A percentile compares a stretch with the other conserved stretches of the same genome.
Conservation (phyloP, 64 coral and sea anemone species). For the Pocillopora verrucosa region DNA sequence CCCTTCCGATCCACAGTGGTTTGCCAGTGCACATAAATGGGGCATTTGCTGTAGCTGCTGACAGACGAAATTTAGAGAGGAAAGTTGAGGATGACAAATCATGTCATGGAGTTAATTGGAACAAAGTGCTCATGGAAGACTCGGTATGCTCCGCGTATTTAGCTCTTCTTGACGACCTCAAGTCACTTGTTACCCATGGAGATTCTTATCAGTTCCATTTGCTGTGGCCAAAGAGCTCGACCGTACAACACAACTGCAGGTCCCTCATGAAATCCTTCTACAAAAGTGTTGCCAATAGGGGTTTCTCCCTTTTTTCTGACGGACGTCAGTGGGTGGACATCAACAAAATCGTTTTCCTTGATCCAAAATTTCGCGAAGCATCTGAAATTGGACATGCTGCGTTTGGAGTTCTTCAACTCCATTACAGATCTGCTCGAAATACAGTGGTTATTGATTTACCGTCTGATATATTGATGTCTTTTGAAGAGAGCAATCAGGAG, state of each 20-base stretch:
- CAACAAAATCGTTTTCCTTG: constrained; percentile 31
- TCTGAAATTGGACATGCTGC: constrained; percentile 54
- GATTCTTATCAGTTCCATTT: constrained; percentile 49
- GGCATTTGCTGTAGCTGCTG: constrained; percentile 56
- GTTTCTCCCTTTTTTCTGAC: constrained; percentile 51
- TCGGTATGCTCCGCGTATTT: constrained; percentile 59
- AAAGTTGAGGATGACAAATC: constrained; percentile 68
- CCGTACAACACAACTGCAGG: constrained; percentile 30
- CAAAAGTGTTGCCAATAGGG: not conserved
- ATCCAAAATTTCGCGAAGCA: constrained; percentile 41
- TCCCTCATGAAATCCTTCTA: constrained; percentile 61
- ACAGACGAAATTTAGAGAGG: constrained; percentile 56
- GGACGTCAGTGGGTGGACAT: constrained; percentile 47
- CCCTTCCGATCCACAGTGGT: constrained; percentile 68
- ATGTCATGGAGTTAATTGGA: constrained; percentile 71
- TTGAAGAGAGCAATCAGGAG: not conserved
- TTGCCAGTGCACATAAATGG: constrained; percentile 81
- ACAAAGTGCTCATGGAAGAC: constrained; percentile 72
- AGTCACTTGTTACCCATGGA: not conserved
- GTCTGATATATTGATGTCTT: constrained; percentile 40
- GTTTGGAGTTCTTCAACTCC: constrained; percentile 49
- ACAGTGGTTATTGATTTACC: constrained; percentile 63
- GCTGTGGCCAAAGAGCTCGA: constrained; percentile 63
- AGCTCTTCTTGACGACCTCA: constrained; percentile 48
- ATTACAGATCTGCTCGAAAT: constrained; percentile 5